Evolutionary conservation across 2,797 vertebrate genomes (phyloP).

Genomic region (Odontamblyopus rebecca): DNA sequence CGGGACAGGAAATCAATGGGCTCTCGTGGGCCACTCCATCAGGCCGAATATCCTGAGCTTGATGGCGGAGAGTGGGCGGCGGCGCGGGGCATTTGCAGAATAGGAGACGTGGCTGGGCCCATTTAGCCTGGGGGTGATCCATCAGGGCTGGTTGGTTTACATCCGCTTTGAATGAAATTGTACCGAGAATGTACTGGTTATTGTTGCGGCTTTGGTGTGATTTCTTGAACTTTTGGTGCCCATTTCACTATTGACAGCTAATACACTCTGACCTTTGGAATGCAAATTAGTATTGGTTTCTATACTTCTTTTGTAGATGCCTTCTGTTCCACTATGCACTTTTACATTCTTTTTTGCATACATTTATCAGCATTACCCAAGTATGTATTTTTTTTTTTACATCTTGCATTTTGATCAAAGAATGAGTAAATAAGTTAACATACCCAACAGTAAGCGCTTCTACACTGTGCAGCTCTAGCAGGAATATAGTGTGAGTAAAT

Average conservation of each 20-base stretch:
- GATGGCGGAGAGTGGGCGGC: constrained; percentile 43
- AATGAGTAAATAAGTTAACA: not conserved
- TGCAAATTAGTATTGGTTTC: not conserved
- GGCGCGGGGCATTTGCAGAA: constrained; percentile 39
- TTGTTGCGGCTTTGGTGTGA: not conserved
- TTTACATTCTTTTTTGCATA: not conserved
- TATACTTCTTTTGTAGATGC: not conserved
- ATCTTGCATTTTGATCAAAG: constrained; percentile 5
- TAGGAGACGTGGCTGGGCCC: constrained; percentile 7
- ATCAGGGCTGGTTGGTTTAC: constrained; percentile 13
- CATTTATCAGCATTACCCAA: not conserved
- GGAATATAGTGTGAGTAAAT: not conserved
- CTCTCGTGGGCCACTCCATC: constrained; percentile 69
- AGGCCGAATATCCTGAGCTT: constrained; percentile 67
- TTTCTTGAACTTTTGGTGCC: not conserved
- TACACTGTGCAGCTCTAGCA: not conserved
- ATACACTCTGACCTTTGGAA: not conserved
- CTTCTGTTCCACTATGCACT: not conserved
- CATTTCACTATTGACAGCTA: not conserved
- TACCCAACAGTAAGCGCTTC: not conserved
- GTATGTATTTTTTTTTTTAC: not conserved
- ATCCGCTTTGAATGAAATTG: constrained; percentile 8
- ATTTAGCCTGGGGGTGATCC: constrained; percentile 1
- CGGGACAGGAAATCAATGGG: constrained; percentile 74
- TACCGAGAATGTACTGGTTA: not conserved